phyloP scores from a whole-genome alignment of 1,140 invertebrate genomes.

The Drosophila virilis region DNA sequence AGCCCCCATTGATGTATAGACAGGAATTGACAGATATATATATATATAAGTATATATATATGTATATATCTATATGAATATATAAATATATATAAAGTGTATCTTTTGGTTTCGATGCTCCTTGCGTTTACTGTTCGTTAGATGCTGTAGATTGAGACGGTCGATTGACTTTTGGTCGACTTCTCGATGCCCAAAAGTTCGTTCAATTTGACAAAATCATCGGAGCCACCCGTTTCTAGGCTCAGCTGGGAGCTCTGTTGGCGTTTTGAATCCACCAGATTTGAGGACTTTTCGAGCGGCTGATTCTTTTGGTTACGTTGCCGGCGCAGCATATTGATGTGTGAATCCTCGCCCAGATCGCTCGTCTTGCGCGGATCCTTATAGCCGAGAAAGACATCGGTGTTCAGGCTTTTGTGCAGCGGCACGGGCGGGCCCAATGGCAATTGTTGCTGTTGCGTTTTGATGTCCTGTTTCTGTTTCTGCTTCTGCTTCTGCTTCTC shows the following conservation, averaged over 20 bases:
- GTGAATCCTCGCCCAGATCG: background rate
- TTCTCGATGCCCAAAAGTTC: background rate
- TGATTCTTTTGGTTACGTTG: background rate
- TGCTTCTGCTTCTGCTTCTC: background rate
- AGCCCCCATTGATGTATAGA: background rate
- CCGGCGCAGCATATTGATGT: background rate
- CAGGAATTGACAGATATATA: no score
- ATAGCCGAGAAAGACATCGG: constrained; percentile 15
- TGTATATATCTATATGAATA: no score
- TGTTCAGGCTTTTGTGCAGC: background rate
- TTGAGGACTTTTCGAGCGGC: background rate
- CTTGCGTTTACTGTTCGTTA: background rate
- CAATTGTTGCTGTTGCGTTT: no score
- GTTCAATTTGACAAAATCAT: background rate
- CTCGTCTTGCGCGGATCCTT: background rate
- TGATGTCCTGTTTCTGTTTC: no score
- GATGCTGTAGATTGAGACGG: background rate
- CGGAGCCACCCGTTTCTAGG: background rate
- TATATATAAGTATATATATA: no score
- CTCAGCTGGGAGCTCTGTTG: background rate
- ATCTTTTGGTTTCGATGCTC: background rate
- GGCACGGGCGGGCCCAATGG: background rate
- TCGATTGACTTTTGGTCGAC: background rate
- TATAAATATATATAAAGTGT: background rate
- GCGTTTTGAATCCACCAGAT: background rate